phyloP scores from a whole-genome alignment of 2,888 invertebrate species.

The Ditula angustiorana region DNA sequence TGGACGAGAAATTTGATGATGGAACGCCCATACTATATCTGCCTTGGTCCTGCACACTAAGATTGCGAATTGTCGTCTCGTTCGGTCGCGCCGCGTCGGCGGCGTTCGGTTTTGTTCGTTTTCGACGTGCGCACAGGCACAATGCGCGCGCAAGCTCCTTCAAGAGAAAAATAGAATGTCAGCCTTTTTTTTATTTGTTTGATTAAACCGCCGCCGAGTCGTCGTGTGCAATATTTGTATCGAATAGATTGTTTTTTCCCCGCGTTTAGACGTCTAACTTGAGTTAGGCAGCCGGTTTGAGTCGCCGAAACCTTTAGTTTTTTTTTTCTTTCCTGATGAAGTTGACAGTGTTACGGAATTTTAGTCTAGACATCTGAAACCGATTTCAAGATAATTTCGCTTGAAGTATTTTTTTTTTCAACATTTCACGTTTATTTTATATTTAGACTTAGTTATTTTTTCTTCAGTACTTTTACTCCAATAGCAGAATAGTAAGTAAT shows the following conservation, averaged over 20 bases:
- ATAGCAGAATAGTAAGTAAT: no score
- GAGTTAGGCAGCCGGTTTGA: conserved; percentile 60
- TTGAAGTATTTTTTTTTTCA: neutral
- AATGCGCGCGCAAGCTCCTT: conserved; percentile 75
- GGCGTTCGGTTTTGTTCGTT: conserved; percentile 65
- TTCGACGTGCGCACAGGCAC: conserved; percentile 72
- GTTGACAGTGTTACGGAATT: conserved; percentile 61
- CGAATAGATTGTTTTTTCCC: conserved; percentile 68
- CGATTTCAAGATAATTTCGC: neutral
- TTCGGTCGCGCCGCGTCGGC: conserved; percentile 54
- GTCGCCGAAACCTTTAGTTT: conserved; percentile 53
- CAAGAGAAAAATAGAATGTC: conserved; percentile 80
- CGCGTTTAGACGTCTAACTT: conserved; percentile 71
- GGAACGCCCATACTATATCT: conserved; percentile 69
- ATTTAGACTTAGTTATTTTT: no score
- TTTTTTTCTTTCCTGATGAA: conserved; percentile 52
- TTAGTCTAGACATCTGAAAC: conserved; percentile 43
- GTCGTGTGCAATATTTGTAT: conserved; percentile 83
- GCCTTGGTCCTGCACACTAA: conserved; percentile 53
- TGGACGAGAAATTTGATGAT: conserved; percentile 75
- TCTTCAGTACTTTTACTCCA: no score
- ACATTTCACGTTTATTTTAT: no score
- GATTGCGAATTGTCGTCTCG: conserved; percentile 49
- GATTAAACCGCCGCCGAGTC: conserved; percentile 51
- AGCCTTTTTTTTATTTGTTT: conserved; percentile 67